These are phyloP conservation scores for Nixonia krombeini DNA, from an alignment of 1,140 invertebrate species.

Conservation along the genomic window DNA sequence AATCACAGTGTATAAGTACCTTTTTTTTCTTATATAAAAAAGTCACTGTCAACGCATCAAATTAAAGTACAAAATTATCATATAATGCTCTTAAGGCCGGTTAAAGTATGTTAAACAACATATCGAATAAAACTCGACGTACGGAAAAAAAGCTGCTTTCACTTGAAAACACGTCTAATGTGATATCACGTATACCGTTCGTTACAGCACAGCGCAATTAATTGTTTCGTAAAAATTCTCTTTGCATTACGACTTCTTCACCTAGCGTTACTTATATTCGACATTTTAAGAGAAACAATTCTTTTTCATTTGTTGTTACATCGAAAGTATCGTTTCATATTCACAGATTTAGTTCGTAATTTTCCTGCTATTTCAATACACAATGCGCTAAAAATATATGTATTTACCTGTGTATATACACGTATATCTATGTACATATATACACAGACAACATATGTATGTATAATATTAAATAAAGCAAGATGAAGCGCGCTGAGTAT, in stretches of 20 bases:
- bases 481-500: conserved; percentile 2
- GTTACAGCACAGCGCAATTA: not conserved
- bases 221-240: not conserved
- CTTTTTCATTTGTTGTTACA: conserved; percentile 7
- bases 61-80: conserved; percentile 35
- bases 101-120: conserved; percentile 13
- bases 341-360: conserved; percentile 14
- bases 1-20: conserved; percentile 11
- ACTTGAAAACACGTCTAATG: conserved; percentile 1
- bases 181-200: not conserved
- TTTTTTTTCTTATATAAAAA: conserved; percentile 18
- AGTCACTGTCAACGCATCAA: conserved; percentile 21
- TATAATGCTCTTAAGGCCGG: conserved; percentile 25
- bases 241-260: not conserved
- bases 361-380: conserved; percentile 5
- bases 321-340: conserved; percentile 11
- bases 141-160: conserved; percentile 10
- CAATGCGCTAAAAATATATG: not conserved
- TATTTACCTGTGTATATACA: no score
- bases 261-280: not conserved
- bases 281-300: conserved; percentile 11
- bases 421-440: no score
- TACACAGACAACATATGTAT: conserved; percentile 9
- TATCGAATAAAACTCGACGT: conserved; percentile 7
- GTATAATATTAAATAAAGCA: conserved; percentile 4